phyloP scores from a whole-genome alignment of 1,140 invertebrate genomes.

The Ceratosolen fusciceps region DNA sequence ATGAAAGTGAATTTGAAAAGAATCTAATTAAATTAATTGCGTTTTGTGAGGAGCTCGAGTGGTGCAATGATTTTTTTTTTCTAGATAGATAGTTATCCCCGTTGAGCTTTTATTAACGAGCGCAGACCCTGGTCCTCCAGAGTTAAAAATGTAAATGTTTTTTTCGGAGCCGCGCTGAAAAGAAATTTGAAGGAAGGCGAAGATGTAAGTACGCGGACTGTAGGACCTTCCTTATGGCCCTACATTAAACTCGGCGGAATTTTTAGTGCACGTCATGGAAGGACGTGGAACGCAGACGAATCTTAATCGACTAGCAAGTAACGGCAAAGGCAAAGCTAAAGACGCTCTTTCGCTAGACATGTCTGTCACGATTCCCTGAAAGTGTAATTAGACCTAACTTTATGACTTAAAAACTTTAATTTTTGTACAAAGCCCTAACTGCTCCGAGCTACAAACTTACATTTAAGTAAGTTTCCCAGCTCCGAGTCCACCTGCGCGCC shows the following conservation, averaged over 20 bases:
- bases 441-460: conserved; percentile 52
- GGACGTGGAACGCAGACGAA: conserved; percentile 32
- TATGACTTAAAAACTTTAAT: conserved; percentile 59
- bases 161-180: too few relatives aligned
- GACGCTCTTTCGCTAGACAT: conserved; percentile 34
- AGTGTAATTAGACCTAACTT: conserved; percentile 58
- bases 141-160: too few relatives aligned
- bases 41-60: too few relatives aligned
- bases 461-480: conserved; percentile 53
- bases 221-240: too few relatives aligned
- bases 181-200: too few relatives aligned
- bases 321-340: neutral
- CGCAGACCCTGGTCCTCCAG: too few relatives aligned
- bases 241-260: neutral
- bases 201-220: too few relatives aligned
- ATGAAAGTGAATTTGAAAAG: too few relatives aligned
- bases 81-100: too few relatives aligned
- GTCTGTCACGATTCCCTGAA: conserved; percentile 49
- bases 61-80: too few relatives aligned
- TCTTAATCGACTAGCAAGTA: conserved; percentile 34
- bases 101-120: too few relatives aligned
- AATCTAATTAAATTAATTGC: too few relatives aligned
- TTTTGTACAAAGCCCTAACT: conserved; percentile 50
- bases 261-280: neutral
- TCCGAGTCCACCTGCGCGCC: neutral